Evolutionary conservation across 2,888 invertebrate genomes (phyloP).

Genomic region (Xestia sexstrigata): DNA sequence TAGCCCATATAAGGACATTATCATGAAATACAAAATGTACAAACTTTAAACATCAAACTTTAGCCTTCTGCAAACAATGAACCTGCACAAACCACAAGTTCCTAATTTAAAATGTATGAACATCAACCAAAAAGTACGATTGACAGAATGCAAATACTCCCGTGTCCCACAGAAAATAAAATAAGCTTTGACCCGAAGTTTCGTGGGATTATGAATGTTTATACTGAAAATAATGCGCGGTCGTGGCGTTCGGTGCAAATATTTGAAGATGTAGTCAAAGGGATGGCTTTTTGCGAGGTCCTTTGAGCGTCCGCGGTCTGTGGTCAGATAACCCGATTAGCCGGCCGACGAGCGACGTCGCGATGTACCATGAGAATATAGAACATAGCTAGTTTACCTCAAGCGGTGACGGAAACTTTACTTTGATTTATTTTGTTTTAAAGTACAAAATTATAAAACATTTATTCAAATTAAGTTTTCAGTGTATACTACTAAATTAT

Average conservation of each 20-base stretch:
- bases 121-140: constrained; percentile 51
- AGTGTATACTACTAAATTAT: background rate
- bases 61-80: constrained; percentile 1
- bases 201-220: constrained; percentile 87
- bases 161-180: constrained; percentile 72
- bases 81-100: constrained; percentile 7
- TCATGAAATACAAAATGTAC: background rate
- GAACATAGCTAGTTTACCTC: constrained; percentile 57
- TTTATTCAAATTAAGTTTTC: background rate
- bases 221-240: constrained; percentile 89
- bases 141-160: constrained; percentile 67
- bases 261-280: constrained; percentile 89
- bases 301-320: constrained; percentile 86
- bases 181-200: constrained; percentile 80
- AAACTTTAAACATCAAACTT: constrained; percentile 11
- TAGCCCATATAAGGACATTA: background rate
- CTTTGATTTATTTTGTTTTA: constrained; percentile 37
- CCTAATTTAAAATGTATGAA: constrained; percentile 51
- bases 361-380: constrained; percentile 63
- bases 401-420: constrained; percentile 45
- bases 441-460: background rate
- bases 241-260: constrained; percentile 86
- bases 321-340: constrained; percentile 89
- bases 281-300: constrained; percentile 86
- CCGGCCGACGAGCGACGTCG: constrained; percentile 56